These are phyloP conservation scores for Zapus hudsonius DNA, from an alignment of 2,113 vertebrate species.

Conservation along the genomic window DNA sequence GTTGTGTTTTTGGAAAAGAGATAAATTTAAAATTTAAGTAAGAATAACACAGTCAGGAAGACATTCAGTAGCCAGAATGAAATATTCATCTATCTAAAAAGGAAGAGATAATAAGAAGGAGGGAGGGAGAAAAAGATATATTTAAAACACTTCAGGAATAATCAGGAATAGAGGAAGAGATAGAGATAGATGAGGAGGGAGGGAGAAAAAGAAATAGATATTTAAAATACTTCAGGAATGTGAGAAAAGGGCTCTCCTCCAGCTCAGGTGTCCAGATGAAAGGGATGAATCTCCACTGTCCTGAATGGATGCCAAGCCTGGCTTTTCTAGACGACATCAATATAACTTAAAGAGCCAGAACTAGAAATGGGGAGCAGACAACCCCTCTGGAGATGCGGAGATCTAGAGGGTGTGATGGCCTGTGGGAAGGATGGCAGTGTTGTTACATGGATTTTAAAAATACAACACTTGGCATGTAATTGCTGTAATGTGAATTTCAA, in stretches of 20 bases:
- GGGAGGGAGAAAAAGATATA: neutral
- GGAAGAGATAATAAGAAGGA: neutral
- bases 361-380: neutral
- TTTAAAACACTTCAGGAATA: no score
- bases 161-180: neutral
- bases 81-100: neutral
- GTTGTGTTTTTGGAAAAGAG: neutral
- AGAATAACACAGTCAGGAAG: neutral
- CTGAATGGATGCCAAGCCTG: neutral
- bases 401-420: neutral
- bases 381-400: no score
- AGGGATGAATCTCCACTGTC: neutral
- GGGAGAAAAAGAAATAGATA: neutral
- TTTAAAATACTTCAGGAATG: conserved; percentile 9
- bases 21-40: neutral
- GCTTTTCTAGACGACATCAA: neutral
- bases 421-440: neutral
- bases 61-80: conserved; percentile 8
- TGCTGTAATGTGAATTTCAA: conserved; percentile 48
- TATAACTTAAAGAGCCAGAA: conserved; percentile 6
- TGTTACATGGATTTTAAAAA: neutral
- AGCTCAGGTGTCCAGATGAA: neutral
- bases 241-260: neutral
- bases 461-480: conserved; percentile 42
- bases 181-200: no score